These are phyloP conservation scores for Adrianichthys oophorus DNA, from an alignment of 2,797 vertebrate species.

Conservation along the genomic window DNA sequence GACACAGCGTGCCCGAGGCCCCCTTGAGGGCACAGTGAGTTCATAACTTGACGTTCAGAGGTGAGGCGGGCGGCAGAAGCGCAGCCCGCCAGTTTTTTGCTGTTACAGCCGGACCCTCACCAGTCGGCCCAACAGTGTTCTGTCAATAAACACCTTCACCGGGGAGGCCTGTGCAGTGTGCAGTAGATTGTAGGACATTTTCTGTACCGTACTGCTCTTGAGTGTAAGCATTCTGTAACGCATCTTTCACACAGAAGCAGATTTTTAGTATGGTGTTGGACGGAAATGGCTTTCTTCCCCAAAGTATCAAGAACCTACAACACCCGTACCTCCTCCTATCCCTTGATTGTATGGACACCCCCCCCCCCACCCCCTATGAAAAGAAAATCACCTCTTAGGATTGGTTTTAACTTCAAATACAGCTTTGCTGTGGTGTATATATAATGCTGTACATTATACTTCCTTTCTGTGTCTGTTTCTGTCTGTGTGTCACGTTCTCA, in stretches of 20 bases:
- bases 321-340: slow-evolving; percentile 99
- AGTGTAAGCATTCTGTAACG: slow-evolving; percentile 95
- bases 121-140: slow-evolving; percentile 88
- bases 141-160: slow-evolving; percentile 88
- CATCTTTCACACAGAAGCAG: slow-evolving; percentile 82
- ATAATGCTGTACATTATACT: slow-evolving; percentile 99
- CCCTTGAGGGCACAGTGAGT: slow-evolving; percentile 77
- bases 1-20: slow-evolving; percentile 84
- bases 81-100: slow-evolving; percentile 85
- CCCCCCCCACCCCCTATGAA: slow-evolving; percentile 70
- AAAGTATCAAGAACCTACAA: slow-evolving; percentile 99
- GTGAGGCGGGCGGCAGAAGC: slow-evolving; percentile 84
- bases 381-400: slow-evolving; percentile 98
- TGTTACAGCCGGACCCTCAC: slow-evolving; percentile 83
- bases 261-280: slow-evolving; percentile 96
- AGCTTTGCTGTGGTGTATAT: slow-evolving; percentile 98
- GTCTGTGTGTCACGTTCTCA: slow-evolving; percentile 87
- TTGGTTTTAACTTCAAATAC: slow-evolving; percentile 99
- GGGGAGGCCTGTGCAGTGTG: slow-evolving; percentile 96
- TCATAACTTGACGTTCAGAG: slow-evolving; percentile 80
- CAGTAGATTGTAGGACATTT: slow-evolving; percentile 98
- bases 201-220: slow-evolving; percentile 96
- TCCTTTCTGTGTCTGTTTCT: slow-evolving; percentile 84
- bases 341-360: slow-evolving; percentile 99
- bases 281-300: slow-evolving; percentile 97